These are phyloP conservation scores for Microcebus jonahi DNA, from an alignment of 2,113 vertebrate species.

Conservation along the genomic window DNA sequence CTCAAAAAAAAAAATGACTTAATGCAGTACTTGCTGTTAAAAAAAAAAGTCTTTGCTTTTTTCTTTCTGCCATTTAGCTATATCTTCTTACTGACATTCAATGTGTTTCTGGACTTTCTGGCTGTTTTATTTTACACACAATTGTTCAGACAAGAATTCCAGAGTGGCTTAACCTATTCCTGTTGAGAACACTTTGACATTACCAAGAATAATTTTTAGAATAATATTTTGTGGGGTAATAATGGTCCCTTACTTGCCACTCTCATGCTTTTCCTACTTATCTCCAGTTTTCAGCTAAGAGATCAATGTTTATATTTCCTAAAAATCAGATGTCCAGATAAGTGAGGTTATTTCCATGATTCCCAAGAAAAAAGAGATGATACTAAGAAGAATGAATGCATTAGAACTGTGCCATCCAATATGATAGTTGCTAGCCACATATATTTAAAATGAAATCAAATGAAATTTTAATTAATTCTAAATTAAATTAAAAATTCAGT, in stretches of 20 bases:
- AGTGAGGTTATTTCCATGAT: neutral
- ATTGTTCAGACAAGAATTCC: neutral
- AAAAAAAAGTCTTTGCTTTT: conserved; percentile 17
- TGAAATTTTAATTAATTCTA: neutral
- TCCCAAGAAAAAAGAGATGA: neutral
- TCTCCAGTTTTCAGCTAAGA: neutral
- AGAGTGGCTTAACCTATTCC: neutral
- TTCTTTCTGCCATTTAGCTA: conserved; percentile 20
- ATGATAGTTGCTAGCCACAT: neutral
- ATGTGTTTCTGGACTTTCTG: neutral
- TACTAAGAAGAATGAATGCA: neutral
- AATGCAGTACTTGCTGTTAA: conserved; percentile 33
- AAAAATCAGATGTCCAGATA: neutral
- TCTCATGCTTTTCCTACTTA: neutral
- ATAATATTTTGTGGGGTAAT: neutral
- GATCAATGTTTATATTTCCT: neutral
- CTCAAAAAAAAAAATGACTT: conserved; percentile 22
- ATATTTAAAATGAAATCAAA: neutral
- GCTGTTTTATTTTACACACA: neutral
- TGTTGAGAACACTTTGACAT: neutral
- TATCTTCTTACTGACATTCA: conserved; percentile 37
- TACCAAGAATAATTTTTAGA: neutral
- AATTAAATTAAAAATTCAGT: neutral
- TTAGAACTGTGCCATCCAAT: neutral
- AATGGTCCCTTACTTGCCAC: neutral